These are phyloP conservation scores for Phalacrocorax aristotelis DNA, from an alignment of 2,113 vertebrate genomes.

Conservation along the genomic window DNA sequence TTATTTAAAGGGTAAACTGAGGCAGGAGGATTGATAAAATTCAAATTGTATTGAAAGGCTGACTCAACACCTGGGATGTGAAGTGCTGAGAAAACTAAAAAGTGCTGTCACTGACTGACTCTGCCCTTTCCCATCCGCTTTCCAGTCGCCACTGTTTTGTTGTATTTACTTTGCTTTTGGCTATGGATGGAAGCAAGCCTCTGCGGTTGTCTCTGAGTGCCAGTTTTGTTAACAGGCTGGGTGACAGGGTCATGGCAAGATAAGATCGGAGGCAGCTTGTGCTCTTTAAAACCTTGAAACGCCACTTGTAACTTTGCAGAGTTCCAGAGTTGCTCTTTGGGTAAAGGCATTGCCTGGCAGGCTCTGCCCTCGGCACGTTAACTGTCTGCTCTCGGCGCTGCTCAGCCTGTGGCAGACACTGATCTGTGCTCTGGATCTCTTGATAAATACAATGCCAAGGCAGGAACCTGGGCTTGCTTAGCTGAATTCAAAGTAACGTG, in stretches of 20 bases:
- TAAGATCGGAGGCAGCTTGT: neutral
- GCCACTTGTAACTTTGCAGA: neutral
- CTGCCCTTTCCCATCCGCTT: neutral
- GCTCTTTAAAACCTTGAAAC: neutral
- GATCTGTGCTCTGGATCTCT: neutral
- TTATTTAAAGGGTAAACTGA: neutral
- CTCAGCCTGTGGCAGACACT: neutral
- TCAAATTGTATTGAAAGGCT: accelerated
- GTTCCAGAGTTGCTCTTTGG: neutral
- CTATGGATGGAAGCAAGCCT: neutral
- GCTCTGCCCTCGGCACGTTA: neutral
- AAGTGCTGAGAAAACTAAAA: neutral
- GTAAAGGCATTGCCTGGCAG: conserved; percentile 1
- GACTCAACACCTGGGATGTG: neutral
- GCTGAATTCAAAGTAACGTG: neutral
- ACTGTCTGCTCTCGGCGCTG: neutral
- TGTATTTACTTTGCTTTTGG: neutral
- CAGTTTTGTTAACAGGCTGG: neutral
- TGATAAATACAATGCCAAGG: neutral
- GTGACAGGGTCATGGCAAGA: neutral
- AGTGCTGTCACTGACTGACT: neutral
- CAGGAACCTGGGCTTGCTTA: neutral
- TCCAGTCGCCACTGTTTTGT: neutral
- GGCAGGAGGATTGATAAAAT: neutral
- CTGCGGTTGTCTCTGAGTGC: neutral